Base-by-base conservation (phyloP, 1,140 invertebrate species). In the Sarcophaga peregrina region DNA sequence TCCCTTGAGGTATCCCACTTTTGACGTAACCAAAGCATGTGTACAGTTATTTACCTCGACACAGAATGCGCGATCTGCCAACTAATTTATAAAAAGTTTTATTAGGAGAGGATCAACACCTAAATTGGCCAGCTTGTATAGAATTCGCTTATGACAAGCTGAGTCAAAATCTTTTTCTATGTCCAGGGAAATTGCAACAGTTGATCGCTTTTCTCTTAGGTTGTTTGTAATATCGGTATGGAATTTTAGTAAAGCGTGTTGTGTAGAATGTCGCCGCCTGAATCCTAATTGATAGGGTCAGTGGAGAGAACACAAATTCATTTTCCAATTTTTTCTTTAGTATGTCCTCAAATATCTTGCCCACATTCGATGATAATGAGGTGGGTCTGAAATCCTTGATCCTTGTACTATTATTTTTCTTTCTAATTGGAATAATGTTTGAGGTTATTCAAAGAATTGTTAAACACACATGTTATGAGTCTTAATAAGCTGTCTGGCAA, bases 1-100 rank as follows among this genome's bases (percentile, higher is more conserved):
- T 91, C 89, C 86, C 91, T n/a, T n/a, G n/a, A n/a, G n/a, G n/a
- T n/a, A n/a, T n/a, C n/a, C n/a, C n/a, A n/a, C 91, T 81, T 58
- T 54, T 4, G 91, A 85, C 76, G 91, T 13, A 9, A 2, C 68
- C 68, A 72, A 72, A 72, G 10, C 9, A 20, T 5, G 68, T 20
- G 20, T 17, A 6, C 2, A 72, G 10, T 72, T 20, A 20, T 72
- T 72, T 8, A 72, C 25, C 17, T 20, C 20, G 2, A 72, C 73
- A 46, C 9, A 74, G n/a, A 74, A 74, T 74, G 6, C 25, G 17
- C 68, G 17, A 25, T 73, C 45, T 1, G 6, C 9, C 4, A 37
- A 45, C 10, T 74, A 74, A 45, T 74, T 45, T 8, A 17, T 8
- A 2, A 74, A 74, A 3, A 46, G 6, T 74, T 74, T 46, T 9